Conservation (phyloP, 2,113 vertebrate genomes). For the Petaurus breviceps region DNA sequence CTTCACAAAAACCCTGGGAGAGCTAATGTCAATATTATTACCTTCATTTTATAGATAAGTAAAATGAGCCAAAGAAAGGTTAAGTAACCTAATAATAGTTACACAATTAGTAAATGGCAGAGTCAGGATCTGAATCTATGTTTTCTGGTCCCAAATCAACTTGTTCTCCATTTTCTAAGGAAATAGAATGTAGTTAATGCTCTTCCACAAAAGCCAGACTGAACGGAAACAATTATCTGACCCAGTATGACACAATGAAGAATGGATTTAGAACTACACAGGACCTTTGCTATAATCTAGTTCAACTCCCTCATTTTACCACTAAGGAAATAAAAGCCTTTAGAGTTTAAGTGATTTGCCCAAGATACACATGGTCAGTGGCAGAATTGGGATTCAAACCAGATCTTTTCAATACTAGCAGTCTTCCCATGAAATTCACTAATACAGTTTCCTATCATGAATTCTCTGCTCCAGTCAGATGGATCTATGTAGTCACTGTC, state of each 20-base stretch:
- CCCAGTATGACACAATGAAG: not conserved
- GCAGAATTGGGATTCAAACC: not conserved
- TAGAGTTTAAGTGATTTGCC: not conserved
- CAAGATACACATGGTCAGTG: not conserved
- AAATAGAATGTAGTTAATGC: conserved; percentile 5
- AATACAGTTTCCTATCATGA: not conserved
- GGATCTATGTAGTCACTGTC: not conserved
- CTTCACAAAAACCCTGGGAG: not conserved
- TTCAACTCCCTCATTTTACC: not conserved
- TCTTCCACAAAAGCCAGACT: not conserved
- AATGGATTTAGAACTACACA: not conserved
- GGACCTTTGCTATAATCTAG: not conserved
- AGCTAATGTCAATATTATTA: not conserved
- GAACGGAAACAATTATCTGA: not conserved
- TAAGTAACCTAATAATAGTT: not conserved
- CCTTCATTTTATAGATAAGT: not conserved
- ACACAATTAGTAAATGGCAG: not conserved
- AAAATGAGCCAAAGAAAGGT: not conserved
- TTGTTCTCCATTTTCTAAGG: conserved; percentile 1
- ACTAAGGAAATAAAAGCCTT: not conserved
- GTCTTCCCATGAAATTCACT: not conserved
- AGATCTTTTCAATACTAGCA: not conserved
- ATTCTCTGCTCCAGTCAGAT: not conserved
- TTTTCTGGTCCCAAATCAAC: not conserved
- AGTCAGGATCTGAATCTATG: not conserved